Evolutionary conservation across 64 coral and sea anemone genomes (phyloP), one percentile per base, ranked within the genome.

Genomic region (Actinia equina): DNA sequence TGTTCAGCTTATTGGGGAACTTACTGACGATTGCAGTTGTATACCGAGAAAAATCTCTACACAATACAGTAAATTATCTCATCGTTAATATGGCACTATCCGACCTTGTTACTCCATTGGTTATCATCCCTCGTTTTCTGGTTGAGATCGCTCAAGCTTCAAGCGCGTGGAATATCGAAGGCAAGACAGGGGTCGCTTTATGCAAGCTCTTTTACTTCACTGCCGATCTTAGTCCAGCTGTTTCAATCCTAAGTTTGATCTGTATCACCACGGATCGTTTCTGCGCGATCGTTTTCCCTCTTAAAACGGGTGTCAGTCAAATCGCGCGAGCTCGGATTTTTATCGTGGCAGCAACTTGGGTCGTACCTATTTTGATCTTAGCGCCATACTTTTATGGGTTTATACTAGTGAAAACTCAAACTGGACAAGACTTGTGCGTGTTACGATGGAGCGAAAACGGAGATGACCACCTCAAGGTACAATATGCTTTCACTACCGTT

Each of bases 11-110:
- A 15, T 16, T 71, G 59, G 90, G 90, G 7, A 92, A 92, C 44
- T 27, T 59, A 27, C 30, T 92, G 44, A 87, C 83, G 6, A 43
- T 92, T 7, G 19, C 64, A 44, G 59, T 61, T 7, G 77, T 92
- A 6, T 79, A 52, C 62, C 82, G 62, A 70, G 59, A 87, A 51
- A 49, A 52, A 15, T 17, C 56, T 14, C 27, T 92, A 18, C 65
- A 44, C 14, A 92, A 86, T 12, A 86, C 84, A 9, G 71, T 67
- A 7, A 92, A 92, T 53, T 82, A 43, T 54, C 69, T 92, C 42
- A 89, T 93, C 8, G 82, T 85, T 0, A 93, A 89, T 78, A 89
- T 89, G 83, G 87, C 92, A 1, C 18, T 78, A 11, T 89, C 87
- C 10, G 92, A 93, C 69, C 37, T 93, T 0, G 11, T 89, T 12